A percentile compares a stretch with the other conserved stretches of the same genome.
These are phyloP conservation scores for Crossaster papposus DNA, from an alignment of 53 echinoderm and acorn worm species.

Conservation along the genomic window DNA sequence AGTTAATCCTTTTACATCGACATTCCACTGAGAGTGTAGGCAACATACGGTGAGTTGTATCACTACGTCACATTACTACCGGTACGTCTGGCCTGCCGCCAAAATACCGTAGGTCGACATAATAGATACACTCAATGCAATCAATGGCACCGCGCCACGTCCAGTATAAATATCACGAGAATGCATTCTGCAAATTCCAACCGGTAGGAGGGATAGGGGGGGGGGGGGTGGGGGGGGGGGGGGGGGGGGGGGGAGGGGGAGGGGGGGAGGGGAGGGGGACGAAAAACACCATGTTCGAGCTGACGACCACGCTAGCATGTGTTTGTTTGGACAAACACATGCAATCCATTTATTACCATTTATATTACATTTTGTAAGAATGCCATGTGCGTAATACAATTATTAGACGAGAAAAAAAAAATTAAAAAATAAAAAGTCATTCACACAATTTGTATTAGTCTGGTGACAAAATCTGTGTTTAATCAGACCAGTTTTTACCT, in stretches of 20 bases:
- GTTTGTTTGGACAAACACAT: background rate
- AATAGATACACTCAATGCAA: background rate
- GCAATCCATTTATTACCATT: background rate
- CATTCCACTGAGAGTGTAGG: background rate
- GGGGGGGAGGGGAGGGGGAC: too few species aligned
- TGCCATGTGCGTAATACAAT: background rate
- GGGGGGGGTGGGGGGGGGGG: too few species aligned
- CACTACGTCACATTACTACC: background rate
- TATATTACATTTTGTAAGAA: too few species aligned
- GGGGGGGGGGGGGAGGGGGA: too few species aligned
- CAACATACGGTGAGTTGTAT: too few species aligned
- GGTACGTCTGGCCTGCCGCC: background rate
- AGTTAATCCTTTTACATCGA: background rate
- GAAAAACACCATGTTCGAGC: slow-evolving; percentile 6
- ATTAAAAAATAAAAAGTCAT: background rate
- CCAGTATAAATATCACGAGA: background rate
- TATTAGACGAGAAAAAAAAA: background rate
- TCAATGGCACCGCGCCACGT: background rate
- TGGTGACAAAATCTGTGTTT: background rate
- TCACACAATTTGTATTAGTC: background rate
- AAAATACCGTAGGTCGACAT: slow-evolving; percentile 10
- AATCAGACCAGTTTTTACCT: background rate
- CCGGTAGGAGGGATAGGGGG: background rate
- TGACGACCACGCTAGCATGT: background rate
- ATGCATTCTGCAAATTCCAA: slow-evolving; percentile 32